Evolutionary conservation across 2,113 vertebrate species (phyloP).

Genomic region (Perca schrenkii): DNA sequence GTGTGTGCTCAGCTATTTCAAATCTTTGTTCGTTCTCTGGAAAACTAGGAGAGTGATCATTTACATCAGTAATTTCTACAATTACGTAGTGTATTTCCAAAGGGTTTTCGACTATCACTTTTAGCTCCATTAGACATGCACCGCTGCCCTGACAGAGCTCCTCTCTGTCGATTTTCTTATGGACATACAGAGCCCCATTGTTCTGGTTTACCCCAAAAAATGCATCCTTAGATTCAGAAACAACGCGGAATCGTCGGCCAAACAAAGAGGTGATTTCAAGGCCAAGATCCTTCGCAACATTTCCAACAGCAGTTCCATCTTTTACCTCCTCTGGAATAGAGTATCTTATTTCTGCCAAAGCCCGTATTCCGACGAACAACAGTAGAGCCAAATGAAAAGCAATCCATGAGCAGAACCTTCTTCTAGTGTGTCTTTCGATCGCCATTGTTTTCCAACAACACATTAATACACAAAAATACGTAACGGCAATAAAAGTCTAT

Average conservation of each 20-base stretch:
- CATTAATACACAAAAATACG: neutral
- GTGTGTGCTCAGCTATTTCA: conserved; percentile 66
- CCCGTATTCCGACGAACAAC: conserved; percentile 27
- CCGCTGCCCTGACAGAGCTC: conserved; percentile 61
- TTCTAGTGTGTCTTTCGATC: conserved; percentile 5
- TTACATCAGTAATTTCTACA: conserved; percentile 77
- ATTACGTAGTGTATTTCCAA: conserved; percentile 77
- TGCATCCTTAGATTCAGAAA: conserved; percentile 65
- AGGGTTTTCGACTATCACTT: conserved; percentile 75
- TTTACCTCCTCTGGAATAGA: conserved; percentile 81
- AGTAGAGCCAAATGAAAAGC: conserved; percentile 36
- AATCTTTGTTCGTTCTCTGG: conserved; percentile 57
- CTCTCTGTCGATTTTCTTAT: conserved; percentile 77
- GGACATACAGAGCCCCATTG: conserved; percentile 80
- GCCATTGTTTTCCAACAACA: conserved; percentile 33
- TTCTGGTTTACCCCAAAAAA: conserved; percentile 78
- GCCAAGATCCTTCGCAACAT: conserved; percentile 80
- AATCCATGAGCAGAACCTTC: conserved; percentile 24
- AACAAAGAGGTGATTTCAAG: conserved; percentile 67
- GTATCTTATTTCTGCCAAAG: conserved; percentile 66
- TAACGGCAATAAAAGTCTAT: accelerated
- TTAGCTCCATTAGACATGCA: conserved; percentile 67
- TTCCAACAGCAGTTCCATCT: conserved; percentile 79
- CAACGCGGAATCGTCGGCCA: conserved; percentile 69
- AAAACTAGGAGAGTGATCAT: conserved; percentile 75